These are phyloP conservation scores for Drosophila pseudotalamancana DNA, from an alignment of 2,888 invertebrate genomes.

Conservation along the genomic window DNA sequence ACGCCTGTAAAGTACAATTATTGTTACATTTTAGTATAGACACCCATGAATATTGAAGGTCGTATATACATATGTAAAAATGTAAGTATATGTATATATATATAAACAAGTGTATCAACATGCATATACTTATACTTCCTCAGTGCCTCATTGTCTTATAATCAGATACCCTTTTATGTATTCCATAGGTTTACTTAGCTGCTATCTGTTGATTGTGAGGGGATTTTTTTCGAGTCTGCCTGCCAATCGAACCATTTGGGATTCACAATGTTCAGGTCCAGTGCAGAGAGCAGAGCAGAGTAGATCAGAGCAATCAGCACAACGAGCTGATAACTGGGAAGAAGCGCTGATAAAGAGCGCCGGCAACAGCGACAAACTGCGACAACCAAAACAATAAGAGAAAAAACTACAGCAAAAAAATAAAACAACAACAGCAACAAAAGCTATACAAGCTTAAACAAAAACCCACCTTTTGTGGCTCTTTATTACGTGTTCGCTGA, in stretches of 20 bases:
- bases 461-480: not conserved
- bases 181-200: not conserved
- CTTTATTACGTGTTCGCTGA: slow-evolving; percentile 2
- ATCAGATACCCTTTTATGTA: slow-evolving; percentile 2
- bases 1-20: no score
- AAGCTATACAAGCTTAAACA: not conserved
- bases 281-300: not conserved
- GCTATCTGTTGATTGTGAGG: slow-evolving; percentile 11
- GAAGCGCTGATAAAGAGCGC: slow-evolving; percentile 15
- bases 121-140: not conserved
- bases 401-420: not conserved
- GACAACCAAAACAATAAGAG: not conserved
- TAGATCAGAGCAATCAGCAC: not conserved
- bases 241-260: slow-evolving; percentile 8
- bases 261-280: slow-evolving; percentile 27
- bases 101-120: not conserved
- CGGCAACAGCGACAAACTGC: slow-evolving; percentile 12
- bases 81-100: not conserved
- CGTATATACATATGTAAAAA: not conserved
- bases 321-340: slow-evolving; percentile 23
- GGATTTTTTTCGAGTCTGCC: slow-evolving; percentile 21
- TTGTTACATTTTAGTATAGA: not conserved
- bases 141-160: slow-evolving; percentile 2
- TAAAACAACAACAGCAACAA: not conserved
- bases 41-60: not conserved